Conservation (phyloP, 2,888 invertebrate genomes). For the Lycophotia porphyrea region DNA sequence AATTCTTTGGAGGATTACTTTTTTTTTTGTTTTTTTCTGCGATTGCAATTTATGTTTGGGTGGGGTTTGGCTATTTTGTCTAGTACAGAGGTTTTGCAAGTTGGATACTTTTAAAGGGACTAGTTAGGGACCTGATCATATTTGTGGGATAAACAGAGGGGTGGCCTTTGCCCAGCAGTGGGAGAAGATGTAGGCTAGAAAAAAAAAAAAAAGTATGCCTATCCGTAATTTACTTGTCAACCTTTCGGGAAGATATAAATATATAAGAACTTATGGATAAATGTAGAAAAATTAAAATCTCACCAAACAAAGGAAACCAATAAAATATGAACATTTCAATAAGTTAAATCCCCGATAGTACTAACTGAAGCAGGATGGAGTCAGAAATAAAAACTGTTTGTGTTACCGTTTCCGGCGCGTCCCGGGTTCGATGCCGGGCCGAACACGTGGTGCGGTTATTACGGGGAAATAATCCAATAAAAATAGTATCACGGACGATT, state of each 20-base stretch:
- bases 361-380: conserved; percentile 80
- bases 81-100: neutral
- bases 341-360: conserved; percentile 62
- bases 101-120: neutral
- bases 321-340: conserved; percentile 60
- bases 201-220: neutral
- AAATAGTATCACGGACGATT: conserved; percentile 85
- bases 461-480: conserved; percentile 87
- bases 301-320: conserved; percentile 55
- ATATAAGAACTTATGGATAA: neutral
- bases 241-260: neutral
- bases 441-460: conserved; percentile 86
- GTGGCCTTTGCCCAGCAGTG: neutral
- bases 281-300: conserved; percentile 3
- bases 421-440: conserved; percentile 80
- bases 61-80: conserved; percentile 1
- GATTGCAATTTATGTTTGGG: conserved; percentile 1
- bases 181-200: neutral
- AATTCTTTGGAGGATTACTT: conserved; percentile 46
- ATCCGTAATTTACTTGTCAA: neutral
- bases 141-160: neutral
- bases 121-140: neutral
- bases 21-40: conserved; percentile 9
- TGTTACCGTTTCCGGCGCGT: conserved; percentile 88
- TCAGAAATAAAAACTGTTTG: conserved; percentile 90